Conservation (phyloP, 92 coral and sea anemone genomes). For the Anthopleura xanthogrammica region DNA sequence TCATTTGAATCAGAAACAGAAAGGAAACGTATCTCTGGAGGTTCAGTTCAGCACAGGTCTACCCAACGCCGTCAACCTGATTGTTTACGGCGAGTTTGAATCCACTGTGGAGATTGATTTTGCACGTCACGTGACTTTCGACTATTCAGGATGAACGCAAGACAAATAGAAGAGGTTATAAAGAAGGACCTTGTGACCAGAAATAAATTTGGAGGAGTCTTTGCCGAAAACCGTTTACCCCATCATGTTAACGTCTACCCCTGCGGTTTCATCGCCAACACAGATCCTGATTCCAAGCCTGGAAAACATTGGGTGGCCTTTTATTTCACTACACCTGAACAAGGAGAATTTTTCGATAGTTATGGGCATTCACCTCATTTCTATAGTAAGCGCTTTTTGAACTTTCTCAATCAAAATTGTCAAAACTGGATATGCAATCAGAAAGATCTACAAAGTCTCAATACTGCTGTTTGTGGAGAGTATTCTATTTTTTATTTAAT, state of each 20-base stretch:
- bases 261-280: constrained; percentile 30
- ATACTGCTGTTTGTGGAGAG: neutral
- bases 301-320: neutral
- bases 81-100: constrained; percentile 1
- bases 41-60: constrained; percentile 26
- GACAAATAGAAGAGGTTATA: neutral
- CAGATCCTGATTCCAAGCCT: constrained; percentile 31
- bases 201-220: constrained; percentile 12
- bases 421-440: constrained; percentile 3
- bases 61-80: constrained; percentile 33
- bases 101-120: constrained; percentile 11
- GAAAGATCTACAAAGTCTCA: neutral
- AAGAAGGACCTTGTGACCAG: neutral
- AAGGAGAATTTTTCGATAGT: neutral
- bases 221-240: constrained; percentile 31
- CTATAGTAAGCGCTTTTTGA: neutral
- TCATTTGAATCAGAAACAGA: constrained; percentile 17
- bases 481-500: neutral
- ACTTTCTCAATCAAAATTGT: neutral
- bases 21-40: constrained; percentile 22
- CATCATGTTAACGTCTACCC: constrained; percentile 10
- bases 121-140: neutral
- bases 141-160: no score
- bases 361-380: no score
- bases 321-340: neutral